A percentile compares a stretch with the other conserved stretches of the same genome.
Evolutionary conservation across 2,113 vertebrate genomes (phyloP).

Genomic region (Verasper variegatus): DNA sequence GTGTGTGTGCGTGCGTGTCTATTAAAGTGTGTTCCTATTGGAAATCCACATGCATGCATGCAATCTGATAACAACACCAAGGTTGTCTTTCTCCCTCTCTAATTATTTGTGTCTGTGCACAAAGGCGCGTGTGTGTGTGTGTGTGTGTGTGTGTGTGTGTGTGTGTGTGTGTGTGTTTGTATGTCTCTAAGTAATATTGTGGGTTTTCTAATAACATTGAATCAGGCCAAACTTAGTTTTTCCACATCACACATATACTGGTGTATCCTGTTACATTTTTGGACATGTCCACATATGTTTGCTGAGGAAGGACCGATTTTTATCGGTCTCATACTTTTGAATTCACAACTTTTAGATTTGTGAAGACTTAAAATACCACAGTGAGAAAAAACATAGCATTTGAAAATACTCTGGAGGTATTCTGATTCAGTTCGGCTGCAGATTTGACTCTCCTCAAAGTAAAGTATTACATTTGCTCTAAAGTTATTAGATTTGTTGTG

Average conservation of each 20-base stretch:
- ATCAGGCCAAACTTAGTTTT: neutral
- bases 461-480: too few species aligned
- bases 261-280: neutral
- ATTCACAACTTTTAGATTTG: too few species aligned
- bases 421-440: too few species aligned
- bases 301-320: neutral
- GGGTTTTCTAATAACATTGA: neutral
- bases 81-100: too few species aligned
- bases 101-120: neutral
- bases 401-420: too few species aligned
- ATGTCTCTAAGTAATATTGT: too few species aligned
- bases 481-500: too few species aligned
- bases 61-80: neutral
- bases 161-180: neutral
- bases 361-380: too few species aligned
- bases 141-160: neutral
- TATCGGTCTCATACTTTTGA: too few species aligned
- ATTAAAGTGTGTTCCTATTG: neutral
- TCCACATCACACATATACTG: neutral
- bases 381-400: too few species aligned
- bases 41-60: constrained; percentile 23
- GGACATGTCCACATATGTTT: neutral
- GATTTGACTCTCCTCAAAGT: too few species aligned
- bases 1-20: neutral
- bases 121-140: neutral